Evolutionary conservation across 2,888 invertebrate species (phyloP), one percentile per base, ranked within the genome.

Genomic region (Rhyacophila evoluta): DNA sequence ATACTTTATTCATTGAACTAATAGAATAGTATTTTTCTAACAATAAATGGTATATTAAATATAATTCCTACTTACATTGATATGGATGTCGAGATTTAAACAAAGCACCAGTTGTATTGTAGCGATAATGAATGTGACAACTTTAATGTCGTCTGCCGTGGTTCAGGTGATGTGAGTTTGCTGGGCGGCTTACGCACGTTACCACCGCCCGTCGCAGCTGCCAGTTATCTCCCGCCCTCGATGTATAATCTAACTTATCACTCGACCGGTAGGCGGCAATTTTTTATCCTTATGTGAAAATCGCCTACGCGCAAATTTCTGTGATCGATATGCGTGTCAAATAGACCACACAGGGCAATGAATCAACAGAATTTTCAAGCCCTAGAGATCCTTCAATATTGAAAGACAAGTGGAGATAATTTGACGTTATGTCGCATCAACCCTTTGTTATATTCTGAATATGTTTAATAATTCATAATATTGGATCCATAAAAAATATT

Each of bases 151-250:
- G 19, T 25, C 55, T 19, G 55, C 55, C 55, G 1, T n/a, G 55
- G 55, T 19, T 55, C 55, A 55, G 55, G 55, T 55, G 55, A 55
- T 55, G 55, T 2, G 55, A 55, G 55, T 55, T 55, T 55, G 55
- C 55, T 10, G 55, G 55, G 55, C 55, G 55, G 55, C 55, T 55
- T 55, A 55, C 15, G 55, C 55, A 55, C 55, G 55, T 55, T 55
- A 19, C 55, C 55, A 25, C 55, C 55, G 8, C 25, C 55, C 55
- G 1, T 19, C 55, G 5, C 25, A 55, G 25, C 25, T 25, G 0
- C 55, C 15, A 55, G 8, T 19, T 10, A 55, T 55, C 55, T 12
- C 25, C 55, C 41, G 15, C 25, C 55, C 2, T 10, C 25, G 55
- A 55, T 19, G 55, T 19, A 55, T 55, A 55, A 55, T 55, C 15